Evolutionary conservation across 2,888 invertebrate genomes (phyloP).

Genomic region (Calliopum simillimum): DNA sequence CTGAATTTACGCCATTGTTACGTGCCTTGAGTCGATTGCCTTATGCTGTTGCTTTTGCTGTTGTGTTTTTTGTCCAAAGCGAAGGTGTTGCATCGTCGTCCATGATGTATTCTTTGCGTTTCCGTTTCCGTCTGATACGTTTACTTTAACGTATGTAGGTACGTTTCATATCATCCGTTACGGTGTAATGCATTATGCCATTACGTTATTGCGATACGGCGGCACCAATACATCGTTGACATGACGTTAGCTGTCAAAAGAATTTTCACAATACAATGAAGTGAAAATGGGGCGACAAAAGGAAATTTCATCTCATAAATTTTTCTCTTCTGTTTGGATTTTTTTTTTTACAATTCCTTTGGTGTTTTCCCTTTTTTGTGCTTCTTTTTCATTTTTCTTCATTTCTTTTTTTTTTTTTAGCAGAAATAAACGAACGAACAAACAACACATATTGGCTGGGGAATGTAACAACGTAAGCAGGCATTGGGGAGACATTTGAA

Average conservation of each 20-base stretch:
- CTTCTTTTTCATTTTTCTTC: too few species aligned
- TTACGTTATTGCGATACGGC: too few species aligned
- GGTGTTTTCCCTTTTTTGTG: too few species aligned
- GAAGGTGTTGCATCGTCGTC: not conserved
- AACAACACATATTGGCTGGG: not conserved
- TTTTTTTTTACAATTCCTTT: too few species aligned
- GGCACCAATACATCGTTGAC: too few species aligned
- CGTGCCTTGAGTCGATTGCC: not conserved
- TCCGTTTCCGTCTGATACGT: not conserved
- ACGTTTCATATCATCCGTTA: not conserved
- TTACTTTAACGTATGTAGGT: not conserved
- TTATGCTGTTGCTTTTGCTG: not conserved
- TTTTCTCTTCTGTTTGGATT: not conserved
- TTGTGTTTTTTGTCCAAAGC: not conserved
- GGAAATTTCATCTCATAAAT: slow-evolving; percentile 26
- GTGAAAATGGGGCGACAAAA: slow-evolving; percentile 8
- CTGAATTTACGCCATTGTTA: not conserved
- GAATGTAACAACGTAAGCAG: not conserved
- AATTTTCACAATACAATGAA: not conserved
- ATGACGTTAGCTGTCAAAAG: slow-evolving; percentile 11
- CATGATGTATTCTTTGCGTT: not conserved
- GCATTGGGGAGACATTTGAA: slow-evolving; percentile 2
- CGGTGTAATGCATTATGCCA: not conserved
- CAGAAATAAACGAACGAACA: not conserved
- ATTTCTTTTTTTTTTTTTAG: too few species aligned